These are phyloP conservation scores for Catharus ustulatus DNA, from an alignment of 2,797 vertebrate species.

Conservation along the genomic window DNA sequence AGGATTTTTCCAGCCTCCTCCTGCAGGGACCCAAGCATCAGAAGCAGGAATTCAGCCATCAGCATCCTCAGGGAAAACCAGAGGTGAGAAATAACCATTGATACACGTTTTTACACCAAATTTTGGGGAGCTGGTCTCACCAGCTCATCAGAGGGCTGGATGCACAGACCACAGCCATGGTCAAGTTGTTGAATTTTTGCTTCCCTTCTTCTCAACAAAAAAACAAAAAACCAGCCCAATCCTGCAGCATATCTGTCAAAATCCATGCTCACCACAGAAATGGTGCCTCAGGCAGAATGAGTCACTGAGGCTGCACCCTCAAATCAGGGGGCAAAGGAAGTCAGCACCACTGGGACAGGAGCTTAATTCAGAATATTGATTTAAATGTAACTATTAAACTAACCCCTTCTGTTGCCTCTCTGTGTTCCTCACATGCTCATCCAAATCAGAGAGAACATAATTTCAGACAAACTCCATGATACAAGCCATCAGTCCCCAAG, in stretches of 20 bases:
- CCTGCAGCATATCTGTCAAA: background rate
- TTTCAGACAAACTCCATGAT: background rate
- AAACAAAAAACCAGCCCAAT: background rate
- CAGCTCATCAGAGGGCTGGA: rapidly evolving
- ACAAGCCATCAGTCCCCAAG: background rate
- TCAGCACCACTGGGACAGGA: background rate
- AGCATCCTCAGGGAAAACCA: background rate
- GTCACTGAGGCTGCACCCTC: background rate
- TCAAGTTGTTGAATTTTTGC: background rate
- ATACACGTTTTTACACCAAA: rapidly evolving
- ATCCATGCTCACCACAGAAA: background rate
- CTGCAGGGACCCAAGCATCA: background rate
- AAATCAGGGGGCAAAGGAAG: background rate
- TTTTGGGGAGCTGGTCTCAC: background rate
- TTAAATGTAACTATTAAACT: background rate
- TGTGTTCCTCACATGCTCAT: background rate
- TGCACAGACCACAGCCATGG: background rate
- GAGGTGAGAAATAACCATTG: background rate
- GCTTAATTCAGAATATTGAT: conserved; percentile 16
- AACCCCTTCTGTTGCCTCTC: background rate
- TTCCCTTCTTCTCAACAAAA: background rate
- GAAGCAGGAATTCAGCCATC: background rate
- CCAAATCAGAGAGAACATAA: background rate
- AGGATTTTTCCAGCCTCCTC: background rate
- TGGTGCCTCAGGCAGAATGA: background rate